Evolutionary conservation across 1,140 invertebrate genomes (phyloP), one percentile per base, ranked within the genome.

Genomic region (Laupala kohalensis): DNA sequence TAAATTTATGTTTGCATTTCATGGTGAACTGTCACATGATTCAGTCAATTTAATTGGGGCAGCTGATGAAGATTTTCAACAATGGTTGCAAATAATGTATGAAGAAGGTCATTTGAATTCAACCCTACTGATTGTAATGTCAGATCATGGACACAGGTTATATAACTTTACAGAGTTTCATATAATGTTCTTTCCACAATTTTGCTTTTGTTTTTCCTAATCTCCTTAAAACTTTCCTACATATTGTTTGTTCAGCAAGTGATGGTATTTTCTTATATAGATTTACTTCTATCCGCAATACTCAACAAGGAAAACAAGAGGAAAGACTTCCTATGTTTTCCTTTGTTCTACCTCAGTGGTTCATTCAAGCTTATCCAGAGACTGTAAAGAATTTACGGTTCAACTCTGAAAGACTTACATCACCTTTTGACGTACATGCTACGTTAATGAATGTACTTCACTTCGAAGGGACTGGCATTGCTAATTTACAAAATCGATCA

Each of bases 1-100:
- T 4, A 90, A 90, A 76, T 97, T 96, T 79, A 80, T 87, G 0
- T 95, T 97, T 79, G 90, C 89, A 28, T 95, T 93, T 84, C 92
- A 96, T 77, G 89, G 88, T 0, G 93, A 95, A 78, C 83, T 97
- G n/a, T 95, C 92, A 4, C 92, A 97, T 76, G 90, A 95, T 78
- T 87, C 93, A 75, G 89, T 90, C 76, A 92, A 94, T 81, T 81
- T 90, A 76, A 86, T 95, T 25, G 86, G 88, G 53, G 84, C 86
- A 6, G 88, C 90, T 0, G 95, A 96, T 79, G 82, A 89, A 2
- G 92, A 92, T 78, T 79, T 90, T 6, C 82, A 85, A 12, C 80
- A 86, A 1, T 90, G 91, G 82, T 75, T 94, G 3, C 80, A 83
- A 67, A 77, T 80, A 30, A 81, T 92, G 19, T 81, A 87, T 28